phyloP scores from a whole-genome alignment of 2,797 vertebrate species.

The Philypnodon macrostomus region DNA sequence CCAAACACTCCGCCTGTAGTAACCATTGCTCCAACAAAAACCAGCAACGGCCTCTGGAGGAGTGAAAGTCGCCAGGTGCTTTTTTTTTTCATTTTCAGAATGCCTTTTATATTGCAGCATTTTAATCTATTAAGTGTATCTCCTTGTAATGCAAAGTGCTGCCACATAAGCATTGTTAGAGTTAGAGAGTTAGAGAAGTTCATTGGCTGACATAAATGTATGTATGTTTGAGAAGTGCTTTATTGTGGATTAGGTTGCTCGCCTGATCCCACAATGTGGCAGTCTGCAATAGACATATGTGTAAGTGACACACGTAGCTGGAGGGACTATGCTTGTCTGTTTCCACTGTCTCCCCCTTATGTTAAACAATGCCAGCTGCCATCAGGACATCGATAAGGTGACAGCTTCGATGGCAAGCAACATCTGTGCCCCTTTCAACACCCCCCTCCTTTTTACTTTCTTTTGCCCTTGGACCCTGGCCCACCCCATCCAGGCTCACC shows the following conservation, averaged over 20 bases:
- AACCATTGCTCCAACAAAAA: slow-evolving; percentile 97
- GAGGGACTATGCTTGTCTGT: slow-evolving; percentile 30
- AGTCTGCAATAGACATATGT: slow-evolving; percentile 58
- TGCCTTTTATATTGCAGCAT: neutral
- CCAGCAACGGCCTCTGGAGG: slow-evolving; percentile 95
- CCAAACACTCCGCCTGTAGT: slow-evolving; percentile 97
- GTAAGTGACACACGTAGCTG: slow-evolving; percentile 50
- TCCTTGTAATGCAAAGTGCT: slow-evolving; percentile 5
- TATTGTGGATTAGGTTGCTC: slow-evolving; percentile 39
- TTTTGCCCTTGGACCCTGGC: slow-evolving; percentile 45
- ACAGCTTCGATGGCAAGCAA: slow-evolving; percentile 60
- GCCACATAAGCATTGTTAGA: slow-evolving; percentile 13
- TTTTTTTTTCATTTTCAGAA: neutral
- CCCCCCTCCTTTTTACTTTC: slow-evolving; percentile 35
- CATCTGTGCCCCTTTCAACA: slow-evolving; percentile 65
- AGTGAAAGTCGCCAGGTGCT: slow-evolving; percentile 90
- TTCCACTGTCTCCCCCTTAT: slow-evolving; percentile 15
- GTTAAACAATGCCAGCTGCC: slow-evolving; percentile 69
- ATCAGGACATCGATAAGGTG: slow-evolving; percentile 51
- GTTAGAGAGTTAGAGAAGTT: slow-evolving; percentile 19
- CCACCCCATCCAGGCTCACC: slow-evolving; percentile 26
- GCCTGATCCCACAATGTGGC: slow-evolving; percentile 36
- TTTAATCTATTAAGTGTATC: neutral
- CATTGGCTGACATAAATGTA: slow-evolving; percentile 18
- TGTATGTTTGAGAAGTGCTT: slow-evolving; percentile 24